Evolutionary conservation across 2,113 vertebrate species (phyloP).

Genomic region (Poecilia latipinna): DNA sequence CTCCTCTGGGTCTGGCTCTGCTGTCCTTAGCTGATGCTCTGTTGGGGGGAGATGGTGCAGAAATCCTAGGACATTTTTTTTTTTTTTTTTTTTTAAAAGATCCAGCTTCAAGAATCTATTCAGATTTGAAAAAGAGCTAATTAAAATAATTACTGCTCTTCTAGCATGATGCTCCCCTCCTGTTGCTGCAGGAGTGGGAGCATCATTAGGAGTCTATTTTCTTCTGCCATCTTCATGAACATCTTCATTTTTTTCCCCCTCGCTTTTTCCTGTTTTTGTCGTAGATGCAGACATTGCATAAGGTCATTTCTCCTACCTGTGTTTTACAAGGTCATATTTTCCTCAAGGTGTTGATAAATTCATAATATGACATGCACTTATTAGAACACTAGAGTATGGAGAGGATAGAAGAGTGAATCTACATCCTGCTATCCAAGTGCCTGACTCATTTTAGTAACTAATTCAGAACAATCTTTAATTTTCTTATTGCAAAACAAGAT

Average conservation of each 20-base stretch:
- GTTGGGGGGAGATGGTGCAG: conserved; percentile 7
- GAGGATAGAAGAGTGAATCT: not conserved
- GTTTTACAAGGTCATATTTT: not conserved
- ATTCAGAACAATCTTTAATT: not conserved
- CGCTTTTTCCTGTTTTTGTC: conserved; percentile 3
- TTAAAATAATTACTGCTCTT: conserved; percentile 77
- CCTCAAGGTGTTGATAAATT: not conserved
- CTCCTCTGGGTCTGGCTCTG: not conserved
- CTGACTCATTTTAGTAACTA: no score
- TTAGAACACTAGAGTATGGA: not conserved
- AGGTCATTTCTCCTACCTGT: not conserved
- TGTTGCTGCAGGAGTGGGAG: conserved; percentile 46
- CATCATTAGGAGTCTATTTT: conserved; percentile 63
- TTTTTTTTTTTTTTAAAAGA: not conserved
- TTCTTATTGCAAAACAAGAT: not conserved
- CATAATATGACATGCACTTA: not conserved
- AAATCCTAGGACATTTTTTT: not conserved
- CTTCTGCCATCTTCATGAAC: conserved; percentile 6
- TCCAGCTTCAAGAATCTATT: conserved; percentile 48
- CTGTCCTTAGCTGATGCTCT: not conserved
- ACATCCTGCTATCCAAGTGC: no score
- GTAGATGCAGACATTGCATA: conserved; percentile 15
- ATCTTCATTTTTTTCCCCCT: not conserved
- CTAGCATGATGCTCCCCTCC: conserved; percentile 33
- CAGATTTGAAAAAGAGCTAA: conserved; percentile 69